A percentile compares a stretch with the other conserved stretches of the same genome.
Evolutionary conservation across 1,140 invertebrate genomes (phyloP).

Genomic region (Cydia pomonella): DNA sequence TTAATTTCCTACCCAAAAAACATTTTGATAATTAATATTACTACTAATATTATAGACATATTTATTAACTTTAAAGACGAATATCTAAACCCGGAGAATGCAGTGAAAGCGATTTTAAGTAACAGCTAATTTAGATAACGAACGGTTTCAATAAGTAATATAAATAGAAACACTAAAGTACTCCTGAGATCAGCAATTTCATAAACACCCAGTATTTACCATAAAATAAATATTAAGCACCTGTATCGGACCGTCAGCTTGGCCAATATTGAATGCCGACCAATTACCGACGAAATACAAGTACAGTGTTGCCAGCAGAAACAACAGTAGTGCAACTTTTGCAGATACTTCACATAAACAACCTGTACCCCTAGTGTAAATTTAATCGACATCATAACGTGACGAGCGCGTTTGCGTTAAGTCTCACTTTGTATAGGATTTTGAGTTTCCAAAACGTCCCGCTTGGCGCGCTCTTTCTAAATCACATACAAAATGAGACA

Average conservation of each 20-base stretch:
- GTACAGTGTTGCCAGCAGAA: not conserved
- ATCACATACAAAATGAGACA: too few species aligned
- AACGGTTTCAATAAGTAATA: not conserved
- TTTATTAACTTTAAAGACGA: not conserved
- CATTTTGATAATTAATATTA: too few species aligned
- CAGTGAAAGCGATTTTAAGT: not conserved
- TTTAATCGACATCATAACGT: too few species aligned
- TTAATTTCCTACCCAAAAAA: too few species aligned
- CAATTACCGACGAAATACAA: constrained; percentile 11
- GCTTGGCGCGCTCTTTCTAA: too few species aligned
- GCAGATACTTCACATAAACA: not conserved
- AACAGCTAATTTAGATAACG: not conserved
- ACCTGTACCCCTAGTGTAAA: too few species aligned
- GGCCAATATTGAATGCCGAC: constrained; percentile 15
- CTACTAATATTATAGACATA: too few species aligned
- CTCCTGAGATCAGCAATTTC: not conserved
- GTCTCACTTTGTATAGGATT: too few species aligned
- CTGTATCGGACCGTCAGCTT: constrained; percentile 9
- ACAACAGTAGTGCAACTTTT: not conserved
- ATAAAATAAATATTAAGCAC: constrained; percentile 6
- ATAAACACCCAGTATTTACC: not conserved
- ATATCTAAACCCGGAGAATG: not conserved
- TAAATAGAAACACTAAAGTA: not conserved
- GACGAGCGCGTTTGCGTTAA: too few species aligned
- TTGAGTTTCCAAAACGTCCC: too few species aligned